Conservation (phyloP, 2,888 invertebrate genomes). For the Hydropsyche betteni region DNA sequence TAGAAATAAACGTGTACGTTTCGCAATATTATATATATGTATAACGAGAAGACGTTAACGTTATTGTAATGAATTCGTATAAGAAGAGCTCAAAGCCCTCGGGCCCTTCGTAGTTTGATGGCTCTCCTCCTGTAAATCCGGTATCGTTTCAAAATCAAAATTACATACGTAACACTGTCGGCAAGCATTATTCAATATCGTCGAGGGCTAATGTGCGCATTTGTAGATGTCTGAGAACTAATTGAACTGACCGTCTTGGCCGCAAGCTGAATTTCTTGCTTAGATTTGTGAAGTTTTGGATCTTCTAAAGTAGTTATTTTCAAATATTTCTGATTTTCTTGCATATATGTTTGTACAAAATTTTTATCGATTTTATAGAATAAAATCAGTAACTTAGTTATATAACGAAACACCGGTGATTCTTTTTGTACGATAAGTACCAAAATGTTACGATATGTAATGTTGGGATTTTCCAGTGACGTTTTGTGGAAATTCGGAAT, state of each 20-base stretch:
- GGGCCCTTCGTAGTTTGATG: not conserved
- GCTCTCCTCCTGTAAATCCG: constrained; percentile 40
- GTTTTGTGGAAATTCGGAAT: too few relatives aligned
- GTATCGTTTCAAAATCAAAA: constrained; percentile 48
- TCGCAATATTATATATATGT: constrained; percentile 40
- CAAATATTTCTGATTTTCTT: too few relatives aligned
- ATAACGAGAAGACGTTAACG: constrained; percentile 51
- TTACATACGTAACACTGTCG: constrained; percentile 28
- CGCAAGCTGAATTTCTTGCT: too few relatives aligned
- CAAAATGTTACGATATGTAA: too few relatives aligned
- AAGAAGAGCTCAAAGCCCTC: not conserved
- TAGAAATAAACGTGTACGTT: constrained; percentile 42
- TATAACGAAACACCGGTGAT: too few relatives aligned
- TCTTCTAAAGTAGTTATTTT: too few relatives aligned
- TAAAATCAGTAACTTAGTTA: too few relatives aligned
- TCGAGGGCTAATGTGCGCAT: constrained; percentile 24
- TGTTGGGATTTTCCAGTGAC: too few relatives aligned
- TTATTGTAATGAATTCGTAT: constrained; percentile 50
- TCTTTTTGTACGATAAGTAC: too few relatives aligned
- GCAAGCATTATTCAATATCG: constrained; percentile 26
- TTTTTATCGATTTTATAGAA: too few relatives aligned
- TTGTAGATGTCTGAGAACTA: constrained; percentile 36
- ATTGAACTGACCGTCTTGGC: constrained; percentile 12
- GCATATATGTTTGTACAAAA: too few relatives aligned
- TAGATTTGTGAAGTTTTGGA: too few relatives aligned